These are phyloP conservation scores for Heptranchias perlo DNA, from an alignment of 2,113 vertebrate species.

Conservation along the genomic window DNA sequence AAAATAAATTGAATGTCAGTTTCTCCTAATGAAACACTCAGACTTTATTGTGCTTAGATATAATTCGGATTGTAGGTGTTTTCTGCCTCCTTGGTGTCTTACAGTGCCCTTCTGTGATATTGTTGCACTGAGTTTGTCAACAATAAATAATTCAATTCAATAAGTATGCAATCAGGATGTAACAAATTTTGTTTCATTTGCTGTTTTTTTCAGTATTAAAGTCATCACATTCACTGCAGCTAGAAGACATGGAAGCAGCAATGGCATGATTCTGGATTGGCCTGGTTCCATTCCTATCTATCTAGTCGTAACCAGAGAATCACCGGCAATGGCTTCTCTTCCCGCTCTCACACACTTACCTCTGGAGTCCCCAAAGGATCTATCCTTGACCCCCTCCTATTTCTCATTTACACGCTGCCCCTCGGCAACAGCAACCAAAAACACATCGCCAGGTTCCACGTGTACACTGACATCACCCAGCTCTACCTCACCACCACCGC, in stretches of 20 bases:
- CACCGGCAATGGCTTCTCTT: no score
- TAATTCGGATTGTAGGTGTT: conserved; percentile 4
- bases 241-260: not conserved
- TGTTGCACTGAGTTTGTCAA: not conserved
- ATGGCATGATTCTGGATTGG: not conserved
- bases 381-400: no score
- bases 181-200: not conserved
- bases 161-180: not conserved
- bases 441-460: no score
- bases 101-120: not conserved
- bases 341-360: no score
- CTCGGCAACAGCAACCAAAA: no score
- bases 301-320: no score
- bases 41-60: not conserved
- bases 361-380: no score
- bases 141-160: not conserved
- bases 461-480: no score
- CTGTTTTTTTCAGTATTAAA: not conserved
- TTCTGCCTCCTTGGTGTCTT: not conserved
- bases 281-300: no score
- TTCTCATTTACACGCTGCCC: no score
- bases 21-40: conserved; percentile 16
- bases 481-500: no score
- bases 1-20: conserved; percentile 32
- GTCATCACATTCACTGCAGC: not conserved